A percentile compares a stretch with the other conserved stretches of the same genome.
Evolutionary conservation across 2,113 vertebrate genomes (phyloP).

Genomic region (Meles meles): DNA sequence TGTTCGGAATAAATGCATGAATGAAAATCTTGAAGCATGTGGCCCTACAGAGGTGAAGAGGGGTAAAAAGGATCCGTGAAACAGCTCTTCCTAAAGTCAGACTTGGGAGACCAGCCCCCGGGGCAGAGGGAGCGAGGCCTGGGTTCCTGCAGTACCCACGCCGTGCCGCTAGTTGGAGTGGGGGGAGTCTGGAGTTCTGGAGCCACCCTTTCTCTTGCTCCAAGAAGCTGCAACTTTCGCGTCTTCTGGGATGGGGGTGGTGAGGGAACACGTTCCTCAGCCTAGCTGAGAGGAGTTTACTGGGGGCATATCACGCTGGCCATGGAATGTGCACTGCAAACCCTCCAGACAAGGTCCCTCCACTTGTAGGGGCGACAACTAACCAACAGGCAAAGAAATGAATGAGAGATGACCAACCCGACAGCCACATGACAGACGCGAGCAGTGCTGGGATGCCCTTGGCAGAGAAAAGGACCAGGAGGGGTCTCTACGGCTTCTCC

Average conservation of each 20-base stretch:
- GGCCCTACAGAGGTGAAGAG: not conserved
- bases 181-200: no score
- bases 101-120: not conserved
- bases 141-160: rapidly evolving
- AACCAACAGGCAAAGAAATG: not conserved
- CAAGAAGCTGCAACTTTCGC: not conserved
- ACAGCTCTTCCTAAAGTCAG: not conserved
- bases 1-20: not conserved
- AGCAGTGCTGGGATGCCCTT: rapidly evolving
- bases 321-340: not conserved
- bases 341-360: not conserved
- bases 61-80: not conserved
- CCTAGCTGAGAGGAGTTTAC: not conserved
- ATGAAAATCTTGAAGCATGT: not conserved
- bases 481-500: not conserved
- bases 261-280: not conserved
- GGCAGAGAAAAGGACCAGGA: not conserved
- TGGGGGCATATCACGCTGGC: not conserved
- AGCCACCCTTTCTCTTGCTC: not conserved
- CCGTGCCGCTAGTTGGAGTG: not conserved
- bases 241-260: not conserved
- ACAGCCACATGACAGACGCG: rapidly evolving
- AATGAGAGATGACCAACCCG: rapidly evolving
- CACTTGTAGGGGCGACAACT: not conserved
- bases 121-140: not conserved